Conservation (phyloP, 2,113 vertebrate species). For the Dolichallabes microphthalmus region DNA sequence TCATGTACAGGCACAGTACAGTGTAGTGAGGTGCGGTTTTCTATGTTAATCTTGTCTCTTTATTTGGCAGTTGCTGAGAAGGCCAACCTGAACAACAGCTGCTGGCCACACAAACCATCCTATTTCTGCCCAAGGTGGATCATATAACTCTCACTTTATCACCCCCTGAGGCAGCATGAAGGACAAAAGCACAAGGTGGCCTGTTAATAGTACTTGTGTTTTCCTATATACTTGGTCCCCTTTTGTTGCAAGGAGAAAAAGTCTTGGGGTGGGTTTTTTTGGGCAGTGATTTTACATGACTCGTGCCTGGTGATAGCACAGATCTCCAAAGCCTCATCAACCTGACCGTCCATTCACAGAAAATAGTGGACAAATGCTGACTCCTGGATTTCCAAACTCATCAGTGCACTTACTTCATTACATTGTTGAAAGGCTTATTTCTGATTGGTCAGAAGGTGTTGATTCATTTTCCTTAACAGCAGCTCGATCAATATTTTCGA, state of each 20-base stretch:
- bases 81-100: constrained; percentile 80
- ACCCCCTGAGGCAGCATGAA: constrained; percentile 88
- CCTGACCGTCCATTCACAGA: not conserved
- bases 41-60: constrained; percentile 62
- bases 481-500: not conserved
- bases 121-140: constrained; percentile 84
- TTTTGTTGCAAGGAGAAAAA: not conserved
- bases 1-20: not conserved
- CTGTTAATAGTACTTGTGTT: constrained; percentile 83
- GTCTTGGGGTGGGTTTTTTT: not conserved
- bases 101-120: constrained; percentile 80
- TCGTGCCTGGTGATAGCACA: not conserved
- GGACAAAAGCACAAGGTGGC: constrained; percentile 78
- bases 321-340: no score
- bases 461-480: not conserved
- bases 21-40: not conserved
- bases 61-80: constrained; percentile 75
- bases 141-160: constrained; percentile 92
- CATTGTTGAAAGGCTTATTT: no score
- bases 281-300: not conserved
- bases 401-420: not conserved
- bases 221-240: not conserved
- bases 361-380: not conserved
- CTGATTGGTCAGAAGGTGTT: constrained; percentile 3
- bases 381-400: not conserved